Conservation (phyloP, 2,113 vertebrate genomes). For the Malurus elegans region DNA sequence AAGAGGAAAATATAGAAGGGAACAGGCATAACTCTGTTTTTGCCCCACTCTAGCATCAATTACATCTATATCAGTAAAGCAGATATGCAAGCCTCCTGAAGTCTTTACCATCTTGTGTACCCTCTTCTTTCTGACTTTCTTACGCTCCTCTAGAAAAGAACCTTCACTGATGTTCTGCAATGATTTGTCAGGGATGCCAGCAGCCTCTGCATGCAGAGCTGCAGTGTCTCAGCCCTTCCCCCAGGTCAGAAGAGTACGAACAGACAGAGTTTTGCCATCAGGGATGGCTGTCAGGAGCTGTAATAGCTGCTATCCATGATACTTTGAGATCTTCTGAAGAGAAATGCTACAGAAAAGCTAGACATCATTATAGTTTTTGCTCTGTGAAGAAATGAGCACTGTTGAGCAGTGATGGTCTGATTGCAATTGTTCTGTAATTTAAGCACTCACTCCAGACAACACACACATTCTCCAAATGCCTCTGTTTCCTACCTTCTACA, state of each 20-base stretch:
- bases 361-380: neutral
- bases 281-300: neutral
- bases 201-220: neutral
- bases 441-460: neutral
- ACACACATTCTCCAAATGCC: neutral
- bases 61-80: neutral
- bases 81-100: neutral
- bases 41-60: neutral
- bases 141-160: neutral
- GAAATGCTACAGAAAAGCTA: neutral
- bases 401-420: neutral
- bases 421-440: neutral
- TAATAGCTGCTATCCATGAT: neutral
- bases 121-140: neutral
- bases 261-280: neutral
- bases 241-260: neutral
- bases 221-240: neutral
- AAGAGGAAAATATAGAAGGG: neutral
- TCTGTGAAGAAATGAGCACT: neutral
- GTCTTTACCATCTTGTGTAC: accelerated
- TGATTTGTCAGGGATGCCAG: neutral
- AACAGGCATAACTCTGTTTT: neutral
- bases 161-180: neutral
- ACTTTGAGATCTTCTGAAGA: neutral
- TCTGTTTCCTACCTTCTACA: neutral